phyloP scores from a whole-genome alignment of 2,888 invertebrate genomes.

The Pollenia angustigena region DNA sequence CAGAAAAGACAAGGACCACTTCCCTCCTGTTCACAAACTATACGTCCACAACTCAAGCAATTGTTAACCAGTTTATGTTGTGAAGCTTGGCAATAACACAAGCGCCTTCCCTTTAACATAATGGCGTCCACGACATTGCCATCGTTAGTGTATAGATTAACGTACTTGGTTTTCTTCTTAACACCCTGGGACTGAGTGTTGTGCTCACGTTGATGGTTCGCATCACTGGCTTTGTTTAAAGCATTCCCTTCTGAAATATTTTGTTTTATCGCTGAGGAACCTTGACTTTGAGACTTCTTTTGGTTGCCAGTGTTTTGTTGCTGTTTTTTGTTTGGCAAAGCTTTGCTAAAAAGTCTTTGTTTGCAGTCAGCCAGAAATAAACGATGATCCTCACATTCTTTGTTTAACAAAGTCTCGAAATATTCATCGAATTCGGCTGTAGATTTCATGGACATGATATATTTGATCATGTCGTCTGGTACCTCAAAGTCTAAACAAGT shows the following conservation, averaged over 20 bases:
- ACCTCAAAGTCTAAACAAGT: conserved; percentile 88
- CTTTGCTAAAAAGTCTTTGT: conserved; percentile 85
- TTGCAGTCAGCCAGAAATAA: conserved; percentile 87
- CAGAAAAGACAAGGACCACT: conserved; percentile 98
- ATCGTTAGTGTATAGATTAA: conserved; percentile 90
- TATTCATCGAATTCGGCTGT: conserved; percentile 91
- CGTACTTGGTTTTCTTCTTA: conserved; percentile 89
- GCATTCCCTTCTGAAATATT: conserved; percentile 35
- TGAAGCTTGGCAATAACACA: conserved; percentile 96
- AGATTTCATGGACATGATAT: conserved; percentile 89
- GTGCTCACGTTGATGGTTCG: conserved; percentile 39
- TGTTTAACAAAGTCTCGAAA: conserved; percentile 90
- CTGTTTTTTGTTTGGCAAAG: conserved; percentile 75
- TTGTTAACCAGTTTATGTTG: conserved; percentile 96
- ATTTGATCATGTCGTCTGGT: conserved; percentile 89
- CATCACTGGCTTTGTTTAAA: conserved; percentile 54
- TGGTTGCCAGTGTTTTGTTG: conserved; percentile 67
- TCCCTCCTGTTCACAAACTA: conserved; percentile 98
- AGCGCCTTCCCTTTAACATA: conserved; percentile 90
- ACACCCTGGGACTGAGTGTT: conserved; percentile 78
- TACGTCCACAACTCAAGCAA: conserved; percentile 96
- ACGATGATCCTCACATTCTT: conserved; percentile 87
- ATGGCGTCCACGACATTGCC: conserved; percentile 87
- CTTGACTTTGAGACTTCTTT: conserved; percentile 69
- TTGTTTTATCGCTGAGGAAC: conserved; percentile 68